Evolutionary conservation across 2,888 invertebrate species (phyloP).

Genomic region (Itoplectis maculator): DNA sequence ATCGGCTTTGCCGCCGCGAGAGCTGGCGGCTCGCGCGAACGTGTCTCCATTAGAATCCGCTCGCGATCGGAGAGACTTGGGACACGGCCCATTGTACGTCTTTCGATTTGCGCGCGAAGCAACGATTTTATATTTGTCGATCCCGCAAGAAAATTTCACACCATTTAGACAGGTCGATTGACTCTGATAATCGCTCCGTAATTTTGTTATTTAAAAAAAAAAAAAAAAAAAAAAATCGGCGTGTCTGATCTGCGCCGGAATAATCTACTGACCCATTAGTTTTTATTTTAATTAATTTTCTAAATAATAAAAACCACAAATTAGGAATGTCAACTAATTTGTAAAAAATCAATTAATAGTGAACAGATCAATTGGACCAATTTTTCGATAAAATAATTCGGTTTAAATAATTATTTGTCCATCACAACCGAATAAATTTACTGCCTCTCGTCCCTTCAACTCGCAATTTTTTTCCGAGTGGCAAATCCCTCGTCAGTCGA

Average conservation of each 20-base stretch:
- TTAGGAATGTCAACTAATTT: too few species aligned
- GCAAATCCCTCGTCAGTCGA: not conserved
- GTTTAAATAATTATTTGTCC: too few species aligned
- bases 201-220: too few species aligned
- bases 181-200: too few species aligned
- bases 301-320: too few species aligned
- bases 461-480: not conserved
- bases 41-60: conserved; percentile 79
- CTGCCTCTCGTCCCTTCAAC: too few species aligned
- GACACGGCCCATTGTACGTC: conserved; percentile 4
- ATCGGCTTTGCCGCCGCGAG: conserved; percentile 80
- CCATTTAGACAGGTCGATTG: not conserved
- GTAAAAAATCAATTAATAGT: too few species aligned
- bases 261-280: not conserved
- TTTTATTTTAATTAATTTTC: too few species aligned
- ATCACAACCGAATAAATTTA: too few species aligned
- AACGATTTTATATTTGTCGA: not conserved
- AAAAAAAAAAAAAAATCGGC: not conserved
- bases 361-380: too few species aligned
- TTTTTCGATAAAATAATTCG: too few species aligned
- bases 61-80: not conserved
- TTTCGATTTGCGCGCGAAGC: not conserved
- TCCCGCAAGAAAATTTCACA: not conserved
- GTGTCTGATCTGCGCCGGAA: not conserved
- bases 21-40: conserved; percentile 79